phyloP scores from a whole-genome alignment of 2,113 vertebrate species.

The Pitta sordida region DNA sequence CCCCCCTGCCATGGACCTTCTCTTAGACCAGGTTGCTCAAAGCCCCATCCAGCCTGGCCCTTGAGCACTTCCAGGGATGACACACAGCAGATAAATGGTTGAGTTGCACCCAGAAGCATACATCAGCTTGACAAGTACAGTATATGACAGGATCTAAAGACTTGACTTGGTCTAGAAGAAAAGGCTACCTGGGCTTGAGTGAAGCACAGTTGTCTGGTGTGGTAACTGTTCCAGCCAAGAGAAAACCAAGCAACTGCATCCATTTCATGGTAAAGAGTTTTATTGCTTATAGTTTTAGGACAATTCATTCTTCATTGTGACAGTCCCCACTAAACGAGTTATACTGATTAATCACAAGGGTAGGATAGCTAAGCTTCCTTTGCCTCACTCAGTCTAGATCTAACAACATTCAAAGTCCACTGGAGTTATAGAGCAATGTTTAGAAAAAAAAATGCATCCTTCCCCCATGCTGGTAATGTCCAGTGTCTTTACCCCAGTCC shows the following conservation, averaged over 20 bases:
- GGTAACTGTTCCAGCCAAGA: neutral
- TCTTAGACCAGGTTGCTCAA: neutral
- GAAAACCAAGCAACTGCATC: neutral
- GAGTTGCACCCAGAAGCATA: neutral
- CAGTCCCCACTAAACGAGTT: neutral
- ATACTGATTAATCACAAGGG: neutral
- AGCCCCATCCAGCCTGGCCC: neutral
- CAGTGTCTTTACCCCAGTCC: neutral
- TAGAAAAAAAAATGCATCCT: rapidly evolving
- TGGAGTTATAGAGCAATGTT: rapidly evolving
- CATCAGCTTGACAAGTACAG: neutral
- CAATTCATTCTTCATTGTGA: neutral
- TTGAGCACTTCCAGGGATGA: neutral
- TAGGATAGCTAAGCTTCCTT: neutral
- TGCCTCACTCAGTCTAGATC: neutral
- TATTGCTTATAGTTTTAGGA: neutral
- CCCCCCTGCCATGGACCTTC: too few species aligned
- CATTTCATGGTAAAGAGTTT: neutral
- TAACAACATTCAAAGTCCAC: neutral
- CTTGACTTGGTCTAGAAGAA: neutral
- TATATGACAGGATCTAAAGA: neutral
- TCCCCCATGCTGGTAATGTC: neutral
- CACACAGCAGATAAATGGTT: rapidly evolving
- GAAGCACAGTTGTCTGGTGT: neutral
- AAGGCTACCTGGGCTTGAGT: neutral